Evolutionary conservation across 2,797 vertebrate genomes (phyloP).

Genomic region (Lagodon rhomboides): DNA sequence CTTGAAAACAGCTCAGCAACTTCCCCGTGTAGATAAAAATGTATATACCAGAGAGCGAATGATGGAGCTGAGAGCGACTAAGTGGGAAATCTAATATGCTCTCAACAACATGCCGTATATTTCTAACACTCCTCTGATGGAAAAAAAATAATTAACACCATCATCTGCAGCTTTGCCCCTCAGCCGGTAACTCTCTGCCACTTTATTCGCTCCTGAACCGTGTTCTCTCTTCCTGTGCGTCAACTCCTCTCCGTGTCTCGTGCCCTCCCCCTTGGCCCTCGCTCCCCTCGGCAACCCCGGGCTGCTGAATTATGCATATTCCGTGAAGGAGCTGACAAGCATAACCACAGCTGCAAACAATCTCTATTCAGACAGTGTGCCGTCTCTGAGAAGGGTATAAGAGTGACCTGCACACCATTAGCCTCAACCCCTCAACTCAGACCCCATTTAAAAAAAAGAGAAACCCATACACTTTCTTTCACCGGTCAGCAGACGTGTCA

Average conservation of each 20-base stretch:
- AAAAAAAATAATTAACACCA: neutral
- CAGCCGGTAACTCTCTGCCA: conserved; percentile 32
- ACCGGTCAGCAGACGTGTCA: conserved; percentile 53
- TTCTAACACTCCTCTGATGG: neutral
- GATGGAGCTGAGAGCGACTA: neutral
- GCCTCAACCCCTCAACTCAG: conserved; percentile 5
- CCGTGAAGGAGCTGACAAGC: conserved; percentile 78
- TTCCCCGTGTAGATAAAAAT: neutral
- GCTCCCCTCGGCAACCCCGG: conserved; percentile 37
- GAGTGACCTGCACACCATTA: conserved; percentile 64
- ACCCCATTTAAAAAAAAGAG: conserved; percentile 20
- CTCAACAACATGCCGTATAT: neutral
- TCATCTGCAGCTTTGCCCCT: neutral
- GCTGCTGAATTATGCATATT: conserved; percentile 82
- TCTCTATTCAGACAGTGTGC: conserved; percentile 73
- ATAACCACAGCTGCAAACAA: conserved; percentile 75
- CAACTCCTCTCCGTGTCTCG: conserved; percentile 36
- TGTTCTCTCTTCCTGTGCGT: conserved; percentile 35
- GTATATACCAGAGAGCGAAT: neutral
- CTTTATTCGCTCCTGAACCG: conserved; percentile 42
- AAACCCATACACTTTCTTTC: conserved; percentile 2
- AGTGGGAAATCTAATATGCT: conserved; percentile 1
- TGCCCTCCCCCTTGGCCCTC: conserved; percentile 39
- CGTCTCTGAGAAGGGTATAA: conserved; percentile 40
- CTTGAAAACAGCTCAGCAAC: no score